phyloP scores from a whole-genome alignment of 2,797 vertebrate genomes.

The Lophius americanus region DNA sequence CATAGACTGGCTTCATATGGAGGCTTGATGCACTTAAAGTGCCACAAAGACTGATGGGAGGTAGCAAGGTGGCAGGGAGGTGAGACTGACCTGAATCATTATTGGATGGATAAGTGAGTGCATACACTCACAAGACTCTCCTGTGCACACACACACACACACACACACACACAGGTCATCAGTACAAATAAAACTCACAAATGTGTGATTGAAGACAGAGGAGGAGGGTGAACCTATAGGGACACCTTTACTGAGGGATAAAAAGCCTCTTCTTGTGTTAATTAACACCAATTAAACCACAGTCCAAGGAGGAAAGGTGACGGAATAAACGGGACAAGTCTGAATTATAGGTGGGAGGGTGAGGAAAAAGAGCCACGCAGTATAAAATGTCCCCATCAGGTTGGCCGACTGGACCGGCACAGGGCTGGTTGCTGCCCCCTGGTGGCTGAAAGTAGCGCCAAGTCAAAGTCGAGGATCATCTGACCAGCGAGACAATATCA shows the following conservation, averaged over 20 bases:
- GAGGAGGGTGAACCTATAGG: no score
- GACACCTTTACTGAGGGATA: no score
- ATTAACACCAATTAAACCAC: slow-evolving; percentile 3
- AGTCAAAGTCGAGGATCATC: background rate
- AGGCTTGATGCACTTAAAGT: slow-evolving; percentile 44
- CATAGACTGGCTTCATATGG: slow-evolving; percentile 25
- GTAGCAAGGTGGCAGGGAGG: slow-evolving; percentile 22
- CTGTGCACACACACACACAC: background rate
- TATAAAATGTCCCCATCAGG: slow-evolving; percentile 29
- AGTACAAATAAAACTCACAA: background rate
- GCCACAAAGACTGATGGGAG: slow-evolving; percentile 41
- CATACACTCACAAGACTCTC: background rate
- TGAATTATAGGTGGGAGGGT: slow-evolving; percentile 2
- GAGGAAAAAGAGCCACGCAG: slow-evolving; percentile 43
- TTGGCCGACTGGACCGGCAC: slow-evolving; percentile 23
- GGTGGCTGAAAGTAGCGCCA: slow-evolving; percentile 15
- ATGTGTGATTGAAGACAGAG: no score
- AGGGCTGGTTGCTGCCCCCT: slow-evolving; percentile 54
- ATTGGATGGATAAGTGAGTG: background rate
- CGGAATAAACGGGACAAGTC: slow-evolving; percentile 23
- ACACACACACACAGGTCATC: background rate
- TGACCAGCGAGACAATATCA: background rate
- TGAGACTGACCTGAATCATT: slow-evolving; percentile 23
- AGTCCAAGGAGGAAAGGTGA: background rate
- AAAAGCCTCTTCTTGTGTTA: no score